Base-by-base conservation (phyloP, 2,113 vertebrate species). In the Silurus meridionalis region DNA sequence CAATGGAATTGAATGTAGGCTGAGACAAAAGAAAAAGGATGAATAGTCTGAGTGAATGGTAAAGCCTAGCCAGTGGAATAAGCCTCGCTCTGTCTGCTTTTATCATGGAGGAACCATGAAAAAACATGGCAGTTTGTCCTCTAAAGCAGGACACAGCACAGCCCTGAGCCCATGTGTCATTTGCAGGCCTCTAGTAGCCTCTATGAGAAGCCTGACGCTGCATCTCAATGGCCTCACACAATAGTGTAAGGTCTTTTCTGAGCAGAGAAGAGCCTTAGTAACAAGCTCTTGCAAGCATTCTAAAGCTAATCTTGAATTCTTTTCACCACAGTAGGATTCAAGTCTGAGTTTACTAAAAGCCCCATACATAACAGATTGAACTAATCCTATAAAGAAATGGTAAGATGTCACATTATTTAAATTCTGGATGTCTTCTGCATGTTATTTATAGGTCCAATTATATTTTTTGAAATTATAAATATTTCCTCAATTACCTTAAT, bases 171-270 rank as follows among this genome's bases (percentile, higher is more conserved):
- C 72, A 74, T 91, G 89, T 93, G 91, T 96, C 96, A 86, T 83
- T 91, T 87, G 83, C 81, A 61, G 77, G 37, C 77, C 83, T 83
- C 52, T 64, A 52, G 75, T 61, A n/a, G 79, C 69, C 86, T 28
- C 8, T 46, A 71, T 11, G n/a, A 53, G 3, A 84, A 83, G 89
- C 84, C 81, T 48, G 83, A 60, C 6, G 66, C 89, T 85, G 94
- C 92, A 94, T 95, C 86, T 90, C 91, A 95, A 95, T 94, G 92
- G 90, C 86, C 80, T 89, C 21, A 8, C 74, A 94, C 90, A 93
- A 92, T 89, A 91, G 81, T 53, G 9, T 46, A 78, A 80, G 85
- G 87, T 90, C 88, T 84, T 90, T 89, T 91, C 88, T 89, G 90
- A 90, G 85, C 83, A 60, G 85, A 88, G 67, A 74, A 85, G 81